Conservation (phyloP, 2,797 vertebrate species). For the Perodicticus potto region DNA sequence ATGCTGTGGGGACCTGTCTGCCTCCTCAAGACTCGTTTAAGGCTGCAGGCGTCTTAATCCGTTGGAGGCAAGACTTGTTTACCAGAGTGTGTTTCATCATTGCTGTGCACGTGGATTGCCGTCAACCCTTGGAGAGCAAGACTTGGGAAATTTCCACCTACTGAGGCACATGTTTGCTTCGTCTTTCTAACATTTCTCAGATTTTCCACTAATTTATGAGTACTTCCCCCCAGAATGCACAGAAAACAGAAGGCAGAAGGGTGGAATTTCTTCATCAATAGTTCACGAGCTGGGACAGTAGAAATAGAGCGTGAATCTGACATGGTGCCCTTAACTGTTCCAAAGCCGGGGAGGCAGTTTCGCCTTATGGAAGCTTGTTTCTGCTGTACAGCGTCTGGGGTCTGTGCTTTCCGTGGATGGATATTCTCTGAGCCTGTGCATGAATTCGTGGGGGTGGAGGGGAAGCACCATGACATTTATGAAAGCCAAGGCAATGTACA, state of each 20-base stretch:
- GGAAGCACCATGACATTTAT: not conserved
- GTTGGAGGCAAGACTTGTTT: not conserved
- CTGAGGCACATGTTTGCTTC: not conserved
- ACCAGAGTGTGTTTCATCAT: not conserved
- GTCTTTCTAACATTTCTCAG: not conserved
- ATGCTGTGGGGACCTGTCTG: not conserved
- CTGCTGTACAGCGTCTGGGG: too few relatives aligned
- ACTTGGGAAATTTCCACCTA: not conserved
- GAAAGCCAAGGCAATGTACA: conserved; percentile 41
- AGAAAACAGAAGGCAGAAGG: not conserved
- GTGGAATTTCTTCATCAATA: not conserved
- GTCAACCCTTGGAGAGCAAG: not conserved
- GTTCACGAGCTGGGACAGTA: too few relatives aligned
- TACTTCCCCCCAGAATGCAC: not conserved
- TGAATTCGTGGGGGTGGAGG: not conserved
- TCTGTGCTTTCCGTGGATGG: rapidly evolving
- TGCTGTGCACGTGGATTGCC: not conserved
- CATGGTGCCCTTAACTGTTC: rapidly evolving
- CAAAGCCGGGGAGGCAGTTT: too few relatives aligned
- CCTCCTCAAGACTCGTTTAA: too few relatives aligned
- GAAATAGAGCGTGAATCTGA: rapidly evolving
- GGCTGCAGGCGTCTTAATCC: not conserved
- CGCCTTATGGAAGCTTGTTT: not conserved
- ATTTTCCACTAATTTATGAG: not conserved
- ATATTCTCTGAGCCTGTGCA: not conserved